Base-by-base conservation (phyloP, 2,113 vertebrate species). In the Microcebus tavaratra region DNA sequence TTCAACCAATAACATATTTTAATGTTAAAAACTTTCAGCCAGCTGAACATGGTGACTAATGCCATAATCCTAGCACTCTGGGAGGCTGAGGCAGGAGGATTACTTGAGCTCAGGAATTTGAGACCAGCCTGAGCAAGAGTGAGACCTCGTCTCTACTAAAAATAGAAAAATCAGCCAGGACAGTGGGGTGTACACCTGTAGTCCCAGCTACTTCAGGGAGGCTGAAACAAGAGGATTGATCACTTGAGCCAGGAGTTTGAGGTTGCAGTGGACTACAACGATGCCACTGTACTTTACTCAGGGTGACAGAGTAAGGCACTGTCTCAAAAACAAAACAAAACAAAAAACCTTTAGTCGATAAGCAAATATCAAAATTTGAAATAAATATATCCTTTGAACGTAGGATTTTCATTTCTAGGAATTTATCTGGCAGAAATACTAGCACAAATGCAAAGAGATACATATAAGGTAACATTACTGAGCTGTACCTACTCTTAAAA, bases 361-460 rank as follows among this genome's bases (percentile, higher is more conserved):
- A 88, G 67, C 53, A 96, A 95, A 87, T 61, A 88, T 70, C 72
- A 90, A 97, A 92, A 83, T 90, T 57, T 94, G 31, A 84, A 90
- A 90, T 48, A 65, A 31, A 94, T n/a, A 45, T 83, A 82, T 75
- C 63, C 50, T 88, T 70, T 94, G 18, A 94, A 88, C n/a, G 39
- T 7, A 92, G 13, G 8, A 94, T 95, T 88, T 96, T 61, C 50
- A 82, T 72, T 83, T 90, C 55, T 93, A 93, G 67, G 79, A 86
- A 93, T 57, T 88, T n/a, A 89, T 92, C 42, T 88, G 55, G 34
- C 63, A 92, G 55, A 96, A 95, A 88, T 15, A 76, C 31, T 57
- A 94, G 20, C 78, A 94, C 48, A 94, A 94, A 93, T 76, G 36
- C 50, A 76, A 80, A 80, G 3, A 50, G 88, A 72, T 8, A 91